Evolutionary conservation across 2,797 vertebrate genomes (phyloP), one percentile per base, ranked within the genome.

Genomic region (Margarornis squamiger): DNA sequence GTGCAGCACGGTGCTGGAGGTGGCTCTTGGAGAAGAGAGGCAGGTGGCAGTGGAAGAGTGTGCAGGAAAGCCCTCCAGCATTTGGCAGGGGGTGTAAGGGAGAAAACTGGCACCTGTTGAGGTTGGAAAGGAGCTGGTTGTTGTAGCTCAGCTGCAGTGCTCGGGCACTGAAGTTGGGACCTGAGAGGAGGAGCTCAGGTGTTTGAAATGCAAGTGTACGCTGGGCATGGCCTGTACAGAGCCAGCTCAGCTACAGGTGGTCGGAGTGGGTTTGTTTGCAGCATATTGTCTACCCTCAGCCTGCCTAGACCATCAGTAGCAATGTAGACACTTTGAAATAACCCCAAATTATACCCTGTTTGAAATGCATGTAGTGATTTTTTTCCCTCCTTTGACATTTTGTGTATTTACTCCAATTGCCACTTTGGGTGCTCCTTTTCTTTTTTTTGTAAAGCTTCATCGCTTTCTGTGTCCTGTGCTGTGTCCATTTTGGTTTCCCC

Each of bases 1-100:
- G n/a, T 43, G 49, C 23, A 4, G 19, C 12, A 14, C 29, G 30
- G 16, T 68, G 41, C n/a, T 0, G 0, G 9, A 10, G 43, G 63
- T 36, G 57, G 45, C 5, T n/a, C 62, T 65, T 36, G 41, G 76
- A 65, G 55, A 62, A 39, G 14, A 80, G 49, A 54, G 49, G 34
- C 57, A 38, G 38, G 51, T 1, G 0, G 41, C 46, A 46, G 38
- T 7, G 22, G 57, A 71, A 32, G 9, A 43, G 19, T 13, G 22
- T 21, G 17, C 1, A 1, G 73, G 58, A 75, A 43, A 38, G 17
- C 59, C 30, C 39, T 52, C 10, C 10, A 39, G 41, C 9, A 2
- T 48, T 43, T 59, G 26, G 16, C 3, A 0, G 71, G 22, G 65
- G 29, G 27, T 36, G n/a, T 32, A 43, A 71, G 10, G 54, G 38